Evolutionary conservation across 2,113 vertebrate genomes (phyloP).

Genomic region (Phrynosoma blainvillii): DNA sequence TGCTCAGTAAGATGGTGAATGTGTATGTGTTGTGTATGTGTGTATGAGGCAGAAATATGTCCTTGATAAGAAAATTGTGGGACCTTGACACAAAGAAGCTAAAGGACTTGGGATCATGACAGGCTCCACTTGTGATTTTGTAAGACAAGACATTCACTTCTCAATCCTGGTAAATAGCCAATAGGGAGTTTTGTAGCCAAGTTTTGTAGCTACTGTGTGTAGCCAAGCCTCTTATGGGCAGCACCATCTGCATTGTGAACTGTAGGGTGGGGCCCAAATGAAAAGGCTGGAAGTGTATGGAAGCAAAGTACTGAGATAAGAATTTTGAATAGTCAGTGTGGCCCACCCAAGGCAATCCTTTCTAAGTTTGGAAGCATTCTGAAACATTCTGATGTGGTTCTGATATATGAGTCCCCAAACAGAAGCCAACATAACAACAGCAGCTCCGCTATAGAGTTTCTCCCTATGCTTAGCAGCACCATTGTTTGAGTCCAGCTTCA

Average conservation of each 20-base stretch:
- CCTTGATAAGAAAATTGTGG: neutral
- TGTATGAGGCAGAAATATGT: neutral
- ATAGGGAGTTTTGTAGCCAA: too few relatives aligned
- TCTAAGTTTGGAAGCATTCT: too few relatives aligned
- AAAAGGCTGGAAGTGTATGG: neutral
- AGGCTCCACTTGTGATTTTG: neutral
- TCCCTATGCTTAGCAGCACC: neutral
- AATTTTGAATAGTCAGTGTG: neutral
- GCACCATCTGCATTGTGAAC: neutral
- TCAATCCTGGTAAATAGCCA: neutral
- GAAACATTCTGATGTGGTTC: neutral
- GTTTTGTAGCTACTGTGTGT: too few relatives aligned
- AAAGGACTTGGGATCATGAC: neutral
- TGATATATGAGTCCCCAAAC: neutral
- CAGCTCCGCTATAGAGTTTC: neutral
- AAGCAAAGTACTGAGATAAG: neutral
- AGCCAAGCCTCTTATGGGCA: neutral
- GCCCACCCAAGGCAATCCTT: neutral
- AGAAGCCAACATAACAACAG: neutral
- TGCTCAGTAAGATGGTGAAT: neutral
- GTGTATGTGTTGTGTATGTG: neutral
- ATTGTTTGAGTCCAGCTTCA: neutral
- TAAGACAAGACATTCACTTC: neutral
- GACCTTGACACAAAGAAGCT: neutral
- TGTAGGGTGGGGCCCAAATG: neutral